Evolutionary conservation across 2,113 vertebrate genomes (phyloP).

Genomic region (Sylvilagus bachmani): DNA sequence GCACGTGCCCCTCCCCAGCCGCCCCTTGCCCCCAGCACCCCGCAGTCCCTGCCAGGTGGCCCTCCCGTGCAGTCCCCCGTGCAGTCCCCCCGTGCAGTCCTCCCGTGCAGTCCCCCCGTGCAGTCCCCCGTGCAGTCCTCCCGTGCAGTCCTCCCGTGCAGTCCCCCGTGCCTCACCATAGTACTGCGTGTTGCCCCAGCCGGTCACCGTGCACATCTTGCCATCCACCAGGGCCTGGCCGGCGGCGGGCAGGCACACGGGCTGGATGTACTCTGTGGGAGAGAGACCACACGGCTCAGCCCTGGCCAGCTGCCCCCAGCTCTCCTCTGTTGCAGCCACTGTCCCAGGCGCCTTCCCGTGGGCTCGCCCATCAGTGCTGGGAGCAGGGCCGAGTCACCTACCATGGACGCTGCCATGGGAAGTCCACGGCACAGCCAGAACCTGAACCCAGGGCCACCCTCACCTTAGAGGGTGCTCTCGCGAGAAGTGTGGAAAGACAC

Average conservation of each 20-base stretch:
- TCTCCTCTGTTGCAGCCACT: too few relatives aligned
- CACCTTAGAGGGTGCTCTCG: neutral
- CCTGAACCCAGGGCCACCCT: neutral
- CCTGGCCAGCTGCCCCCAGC: neutral
- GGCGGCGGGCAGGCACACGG: conserved; percentile 92
- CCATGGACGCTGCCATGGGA: too few relatives aligned
- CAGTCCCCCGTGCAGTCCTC: too few relatives aligned
- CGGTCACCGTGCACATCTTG: conserved; percentile 93
- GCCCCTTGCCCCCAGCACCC: accelerated
- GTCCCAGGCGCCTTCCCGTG: accelerated
- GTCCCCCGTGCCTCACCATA: conserved; percentile 88
- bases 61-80: neutral
- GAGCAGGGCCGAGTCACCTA: neutral
- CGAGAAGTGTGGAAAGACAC: neutral
- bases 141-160: neutral
- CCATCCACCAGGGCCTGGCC: conserved; percentile 92
- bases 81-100: neutral
- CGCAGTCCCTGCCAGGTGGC: neutral
- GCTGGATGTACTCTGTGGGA: conserved; percentile 93
- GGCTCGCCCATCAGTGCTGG: too few relatives aligned
- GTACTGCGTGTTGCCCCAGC: conserved; percentile 95
- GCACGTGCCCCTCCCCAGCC: neutral
- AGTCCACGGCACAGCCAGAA: neutral
- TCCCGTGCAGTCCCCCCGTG: neutral
- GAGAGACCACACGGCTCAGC: neutral